Evolutionary conservation across 1,140 invertebrate genomes (phyloP), one percentile per base, ranked within the genome.

Genomic region (Colletes latitarsis): DNA sequence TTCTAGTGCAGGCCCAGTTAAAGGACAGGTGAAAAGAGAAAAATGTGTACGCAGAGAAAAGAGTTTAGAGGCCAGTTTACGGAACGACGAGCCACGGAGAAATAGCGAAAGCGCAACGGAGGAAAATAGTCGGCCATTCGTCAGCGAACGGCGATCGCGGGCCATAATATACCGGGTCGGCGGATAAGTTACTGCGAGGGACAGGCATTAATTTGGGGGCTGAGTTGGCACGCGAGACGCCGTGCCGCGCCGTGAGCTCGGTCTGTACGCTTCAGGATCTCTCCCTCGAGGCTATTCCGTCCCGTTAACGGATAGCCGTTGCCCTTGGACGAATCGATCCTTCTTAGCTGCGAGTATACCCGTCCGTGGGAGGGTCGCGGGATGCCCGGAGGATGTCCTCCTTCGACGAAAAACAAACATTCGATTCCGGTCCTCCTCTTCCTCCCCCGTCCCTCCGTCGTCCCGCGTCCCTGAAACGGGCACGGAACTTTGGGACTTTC

Each of bases 131-230:
- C 69, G 79, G 66, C 84, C 83, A 91, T 91, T 89, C 88, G 86
- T 92, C 90, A 90, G 85, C 72, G 84, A 81, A 82, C 78, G 82
- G 78, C 86, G 90, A 91, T 90, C 89, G 89, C 84, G 82, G 83
- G 75, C 85, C 84, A 90, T 92, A 91, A 91, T 91, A 89, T 89
- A 90, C 83, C 82, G 83, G 70, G 82, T 73, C 74, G 88, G 77
- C 57, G 87, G 89, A 90, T 92, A 92, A 92, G 88, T 93, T 92
- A 92, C 88, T 88, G 89, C 86, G 30, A 84, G 88, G 88, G 89
- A 92, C 88, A 88, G 80, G 84, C 91, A 93, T 92, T 93, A 92
- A 93, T 93, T 92, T 91, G 83, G 85, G 49, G 74, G 66, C 83
- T 82, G 87, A 89, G 90, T 89, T 89, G 88, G 83, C 86, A 86